Percentiles rank a stretch among this genome's conserved stretches.
These are phyloP conservation scores for Sesamia inferens DNA, from an alignment of 2,888 invertebrate genomes.

Conservation along the genomic window DNA sequence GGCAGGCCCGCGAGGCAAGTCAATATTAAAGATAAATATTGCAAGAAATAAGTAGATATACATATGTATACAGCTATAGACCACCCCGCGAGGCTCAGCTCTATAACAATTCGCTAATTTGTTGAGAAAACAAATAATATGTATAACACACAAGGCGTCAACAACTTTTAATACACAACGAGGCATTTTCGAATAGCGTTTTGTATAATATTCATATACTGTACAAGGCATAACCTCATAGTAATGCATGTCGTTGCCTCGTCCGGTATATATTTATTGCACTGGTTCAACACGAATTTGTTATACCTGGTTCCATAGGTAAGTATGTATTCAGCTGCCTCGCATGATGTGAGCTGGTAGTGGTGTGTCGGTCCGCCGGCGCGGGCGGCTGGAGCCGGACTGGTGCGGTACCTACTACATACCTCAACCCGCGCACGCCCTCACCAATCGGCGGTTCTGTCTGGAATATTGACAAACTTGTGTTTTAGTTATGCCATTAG, in stretches of 20 bases:
- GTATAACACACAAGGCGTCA: constrained; percentile 35
- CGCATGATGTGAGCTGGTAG: constrained; percentile 17
- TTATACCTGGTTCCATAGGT: constrained; percentile 20
- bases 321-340: constrained; percentile 17
- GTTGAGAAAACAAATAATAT: constrained; percentile 39
- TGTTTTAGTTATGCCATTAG: background rate
- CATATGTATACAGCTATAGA: constrained; percentile 46
- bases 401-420: constrained; percentile 61
- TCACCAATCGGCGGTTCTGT: constrained; percentile 69
- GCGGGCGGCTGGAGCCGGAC: constrained; percentile 16
- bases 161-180: constrained; percentile 18
- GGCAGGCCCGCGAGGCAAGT: constrained; percentile 38
- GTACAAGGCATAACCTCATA: background rate
- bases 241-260: background rate
- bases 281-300: background rate
- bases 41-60: constrained; percentile 56
- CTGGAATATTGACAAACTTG: constrained; percentile 62
- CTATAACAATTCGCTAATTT: constrained; percentile 57
- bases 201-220: constrained; percentile 12
- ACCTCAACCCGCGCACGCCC: constrained; percentile 74
- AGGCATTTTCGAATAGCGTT: constrained; percentile 1
- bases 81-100: constrained; percentile 46
- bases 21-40: constrained; percentile 52
- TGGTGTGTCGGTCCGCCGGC: constrained; percentile 39
- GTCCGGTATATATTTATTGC: constrained; percentile 1